Evolutionary conservation across 1,140 invertebrate genomes (phyloP).

Genomic region (Heliothis subflexa): DNA sequence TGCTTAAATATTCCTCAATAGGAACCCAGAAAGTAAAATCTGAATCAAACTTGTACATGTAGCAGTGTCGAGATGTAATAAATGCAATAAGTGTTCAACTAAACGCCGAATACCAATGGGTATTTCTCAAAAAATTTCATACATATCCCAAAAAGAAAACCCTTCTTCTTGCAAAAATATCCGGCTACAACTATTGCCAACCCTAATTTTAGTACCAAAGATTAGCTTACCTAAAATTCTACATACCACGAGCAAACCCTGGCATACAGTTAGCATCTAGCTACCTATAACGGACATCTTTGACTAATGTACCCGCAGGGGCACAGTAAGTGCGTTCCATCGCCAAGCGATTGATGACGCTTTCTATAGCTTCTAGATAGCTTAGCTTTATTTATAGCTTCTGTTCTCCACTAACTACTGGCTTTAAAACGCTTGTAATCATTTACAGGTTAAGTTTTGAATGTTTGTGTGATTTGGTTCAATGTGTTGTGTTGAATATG

Average conservation of each 20-base stretch:
- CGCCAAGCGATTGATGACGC: constrained; percentile 46
- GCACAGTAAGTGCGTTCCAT: background rate
- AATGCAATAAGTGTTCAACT: too few relatives aligned
- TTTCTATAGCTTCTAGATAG: constrained; percentile 32
- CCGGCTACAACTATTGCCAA: background rate
- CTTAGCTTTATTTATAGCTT: constrained; percentile 15
- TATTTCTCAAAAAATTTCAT: too few relatives aligned
- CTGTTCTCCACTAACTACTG: constrained; percentile 12
- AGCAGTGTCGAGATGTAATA: too few relatives aligned
- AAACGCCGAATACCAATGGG: too few relatives aligned
- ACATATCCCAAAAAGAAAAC: too few relatives aligned
- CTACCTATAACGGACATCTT: constrained; percentile 22
- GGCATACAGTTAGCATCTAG: background rate
- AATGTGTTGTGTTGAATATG: background rate
- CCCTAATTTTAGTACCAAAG: background rate
- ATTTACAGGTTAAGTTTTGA: background rate
- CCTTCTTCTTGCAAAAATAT: background rate
- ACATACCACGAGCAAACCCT: background rate
- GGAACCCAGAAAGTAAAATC: too few relatives aligned
- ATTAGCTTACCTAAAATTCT: background rate
- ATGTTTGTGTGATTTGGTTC: background rate
- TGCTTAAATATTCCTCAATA: too few relatives aligned
- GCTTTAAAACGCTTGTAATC: constrained; percentile 23
- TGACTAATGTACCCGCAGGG: constrained; percentile 28
- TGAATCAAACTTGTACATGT: too few relatives aligned